Evolutionary conservation across 2,888 invertebrate species (phyloP).

Genomic region (Hydrotaea diabolus): DNA sequence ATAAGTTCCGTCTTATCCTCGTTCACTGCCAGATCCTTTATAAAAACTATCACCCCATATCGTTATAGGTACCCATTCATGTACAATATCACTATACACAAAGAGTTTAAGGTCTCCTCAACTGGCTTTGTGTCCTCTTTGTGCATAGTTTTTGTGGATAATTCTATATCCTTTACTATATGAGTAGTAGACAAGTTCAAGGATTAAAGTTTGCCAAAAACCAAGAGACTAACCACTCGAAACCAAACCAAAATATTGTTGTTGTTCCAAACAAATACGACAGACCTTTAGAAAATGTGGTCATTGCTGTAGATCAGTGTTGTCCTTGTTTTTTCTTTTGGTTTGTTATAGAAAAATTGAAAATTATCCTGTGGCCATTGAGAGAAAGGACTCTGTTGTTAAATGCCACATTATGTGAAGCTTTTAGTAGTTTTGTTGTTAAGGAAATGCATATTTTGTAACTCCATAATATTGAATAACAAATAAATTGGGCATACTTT

Average conservation of each 20-base stretch:
- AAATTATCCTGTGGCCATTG: slow-evolving; percentile 54
- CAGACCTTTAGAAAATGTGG: slow-evolving; percentile 28
- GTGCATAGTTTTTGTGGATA: slow-evolving; percentile 21
- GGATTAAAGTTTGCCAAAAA: slow-evolving; percentile 72
- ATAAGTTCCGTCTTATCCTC: no score
- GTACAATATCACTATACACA: slow-evolving; percentile 19
- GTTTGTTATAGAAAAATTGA: background rate
- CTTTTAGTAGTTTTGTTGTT: background rate
- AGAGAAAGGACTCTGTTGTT: slow-evolving; percentile 33
- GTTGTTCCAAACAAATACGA: slow-evolving; percentile 4
- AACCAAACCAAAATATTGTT: slow-evolving; percentile 53
- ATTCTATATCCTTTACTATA: slow-evolving; percentile 48
- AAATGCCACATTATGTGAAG: slow-evolving; percentile 26
- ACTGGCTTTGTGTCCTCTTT: slow-evolving; percentile 44
- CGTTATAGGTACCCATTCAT: slow-evolving; percentile 10
- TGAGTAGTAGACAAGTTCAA: slow-evolving; percentile 73
- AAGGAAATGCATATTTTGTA: background rate
- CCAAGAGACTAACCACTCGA: slow-evolving; percentile 44
- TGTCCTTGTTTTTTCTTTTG: slow-evolving; percentile 15
- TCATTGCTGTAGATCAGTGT: slow-evolving; percentile 27
- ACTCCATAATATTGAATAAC: background rate
- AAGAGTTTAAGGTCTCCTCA: slow-evolving; percentile 52
- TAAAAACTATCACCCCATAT: background rate
- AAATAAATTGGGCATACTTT: background rate
- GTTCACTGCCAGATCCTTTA: no score